phyloP scores from a whole-genome alignment of 2,797 vertebrate species.

The Sebastes hubbsi region DNA sequence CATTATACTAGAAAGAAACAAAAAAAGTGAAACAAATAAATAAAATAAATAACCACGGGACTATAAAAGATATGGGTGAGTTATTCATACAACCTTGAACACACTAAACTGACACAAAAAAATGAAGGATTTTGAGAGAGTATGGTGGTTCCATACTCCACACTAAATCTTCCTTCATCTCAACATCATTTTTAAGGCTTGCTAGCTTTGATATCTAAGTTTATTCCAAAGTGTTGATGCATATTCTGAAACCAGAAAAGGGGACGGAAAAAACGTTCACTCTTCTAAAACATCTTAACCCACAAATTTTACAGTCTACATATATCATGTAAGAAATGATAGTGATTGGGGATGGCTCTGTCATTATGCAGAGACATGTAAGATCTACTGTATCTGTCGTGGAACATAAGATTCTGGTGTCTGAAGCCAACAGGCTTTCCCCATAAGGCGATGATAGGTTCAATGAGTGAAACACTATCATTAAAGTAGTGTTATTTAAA shows the following conservation, averaged over 20 bases:
- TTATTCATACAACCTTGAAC: not conserved
- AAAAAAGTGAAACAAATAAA: not conserved
- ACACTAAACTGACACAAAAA: not conserved
- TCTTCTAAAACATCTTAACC: constrained; percentile 41
- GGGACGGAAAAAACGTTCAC: not conserved
- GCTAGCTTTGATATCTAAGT: not conserved
- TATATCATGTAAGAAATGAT: constrained; percentile 61
- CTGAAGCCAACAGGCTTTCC: constrained; percentile 5
- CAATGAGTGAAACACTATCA: not conserved
- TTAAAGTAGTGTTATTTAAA: constrained; percentile 7
- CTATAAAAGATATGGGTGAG: not conserved
- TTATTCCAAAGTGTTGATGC: not conserved
- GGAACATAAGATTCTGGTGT: not conserved
- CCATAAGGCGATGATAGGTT: not conserved
- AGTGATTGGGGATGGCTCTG: constrained; percentile 59
- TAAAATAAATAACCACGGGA: not conserved
- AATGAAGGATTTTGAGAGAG: not conserved
- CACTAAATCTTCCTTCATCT: not conserved
- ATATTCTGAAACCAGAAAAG: not conserved
- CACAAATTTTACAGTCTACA: constrained; percentile 29
- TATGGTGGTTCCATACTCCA: too few relatives aligned
- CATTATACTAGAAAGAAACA: not conserved
- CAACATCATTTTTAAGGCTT: not conserved
- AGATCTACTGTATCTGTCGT: not conserved
- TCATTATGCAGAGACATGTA: constrained; percentile 53